Evolutionary conservation across 1,140 invertebrate genomes (phyloP).

Genomic region (Temnothorax curvispinosus): DNA sequence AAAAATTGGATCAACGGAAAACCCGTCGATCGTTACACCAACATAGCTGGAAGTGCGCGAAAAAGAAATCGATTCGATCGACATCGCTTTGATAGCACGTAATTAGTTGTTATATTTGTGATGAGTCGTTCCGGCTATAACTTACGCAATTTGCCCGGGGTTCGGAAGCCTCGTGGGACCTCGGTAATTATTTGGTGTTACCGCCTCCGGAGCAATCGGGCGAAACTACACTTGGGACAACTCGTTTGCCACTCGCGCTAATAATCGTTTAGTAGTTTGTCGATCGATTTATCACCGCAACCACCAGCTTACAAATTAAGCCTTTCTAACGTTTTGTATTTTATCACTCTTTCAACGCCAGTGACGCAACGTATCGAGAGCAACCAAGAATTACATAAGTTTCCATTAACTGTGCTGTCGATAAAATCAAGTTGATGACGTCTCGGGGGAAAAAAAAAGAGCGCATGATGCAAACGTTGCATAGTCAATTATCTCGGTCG

Average conservation of each 20-base stretch:
- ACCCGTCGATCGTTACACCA: background rate
- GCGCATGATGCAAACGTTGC: background rate
- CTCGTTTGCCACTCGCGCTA: background rate
- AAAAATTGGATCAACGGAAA: background rate
- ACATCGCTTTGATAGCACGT: background rate
- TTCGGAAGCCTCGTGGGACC: slow-evolving; percentile 25
- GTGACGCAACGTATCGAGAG: background rate
- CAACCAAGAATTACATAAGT: background rate
- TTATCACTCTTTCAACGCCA: background rate
- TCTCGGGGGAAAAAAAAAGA: background rate
- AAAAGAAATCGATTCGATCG: background rate
- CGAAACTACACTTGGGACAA: background rate
- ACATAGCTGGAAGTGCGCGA: background rate
- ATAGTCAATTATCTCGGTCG: slow-evolving; percentile 22
- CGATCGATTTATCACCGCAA: slow-evolving; percentile 6
- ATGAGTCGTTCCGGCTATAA: slow-evolving; percentile 9
- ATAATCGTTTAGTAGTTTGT: slow-evolving; percentile 41
- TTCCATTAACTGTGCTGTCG: background rate
- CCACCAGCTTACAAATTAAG: background rate
- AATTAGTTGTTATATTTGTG: slow-evolving; percentile 39
- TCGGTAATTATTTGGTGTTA: slow-evolving; percentile 41
- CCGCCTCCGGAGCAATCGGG: slow-evolving; percentile 9
- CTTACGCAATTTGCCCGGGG: slow-evolving; percentile 37
- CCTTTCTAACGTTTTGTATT: background rate
- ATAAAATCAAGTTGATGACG: slow-evolving; percentile 20